Evolutionary conservation across 2,113 vertebrate genomes (phyloP), one percentile per base, ranked within the genome.

Genomic region (Vimba vimba): DNA sequence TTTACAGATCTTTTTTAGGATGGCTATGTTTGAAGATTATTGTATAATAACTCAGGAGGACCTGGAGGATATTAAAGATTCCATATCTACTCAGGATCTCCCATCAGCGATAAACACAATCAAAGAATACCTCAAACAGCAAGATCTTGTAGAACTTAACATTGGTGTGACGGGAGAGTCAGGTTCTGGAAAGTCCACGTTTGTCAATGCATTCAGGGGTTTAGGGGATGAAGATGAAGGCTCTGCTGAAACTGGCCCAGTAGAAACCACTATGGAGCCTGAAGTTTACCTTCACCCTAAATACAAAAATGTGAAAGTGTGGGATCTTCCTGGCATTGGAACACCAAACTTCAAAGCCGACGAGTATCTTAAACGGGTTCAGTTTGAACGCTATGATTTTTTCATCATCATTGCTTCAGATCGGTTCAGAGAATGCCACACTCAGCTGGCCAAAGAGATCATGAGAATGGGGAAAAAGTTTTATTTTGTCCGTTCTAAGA

Each of bases 251-350:
- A 95, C 95, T 0, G 94, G 94, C 3, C 91, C 93, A 0, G 90
- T 93, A 52, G 94, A 95, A 81, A 95, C 94, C 88, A 95, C 94
- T 0, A 80, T 64, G 82, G 85, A 88, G 1, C 89, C 92, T 9
- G 90, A 87, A 0, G 57, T 82, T 36, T 95, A 95, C 69, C 68
- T 88, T 1, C 92, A 95, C 60, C 93, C 94, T 0, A 92, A 89
- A 55, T 88, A 92, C 12, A 88, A 90, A 0, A 90, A 92, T 1
- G 92, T 95, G 79, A 92, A 86, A 36, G 39, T 95, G 50, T 95
- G 95, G 94, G 94, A 95, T 81, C 93, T 95, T 6, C 95, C 95
- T 0, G 95, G 95, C 12, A 93, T 94, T 0, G 94, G 94, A 39
- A 90, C 92, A 0, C 93, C 92, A 0, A 88, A 88, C 27, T 95